Percentiles rank a stretch among this genome's conserved stretches.
Conservation (phyloP, 92 coral and sea anemone genomes). For the Nematostella vectensis region DNA sequence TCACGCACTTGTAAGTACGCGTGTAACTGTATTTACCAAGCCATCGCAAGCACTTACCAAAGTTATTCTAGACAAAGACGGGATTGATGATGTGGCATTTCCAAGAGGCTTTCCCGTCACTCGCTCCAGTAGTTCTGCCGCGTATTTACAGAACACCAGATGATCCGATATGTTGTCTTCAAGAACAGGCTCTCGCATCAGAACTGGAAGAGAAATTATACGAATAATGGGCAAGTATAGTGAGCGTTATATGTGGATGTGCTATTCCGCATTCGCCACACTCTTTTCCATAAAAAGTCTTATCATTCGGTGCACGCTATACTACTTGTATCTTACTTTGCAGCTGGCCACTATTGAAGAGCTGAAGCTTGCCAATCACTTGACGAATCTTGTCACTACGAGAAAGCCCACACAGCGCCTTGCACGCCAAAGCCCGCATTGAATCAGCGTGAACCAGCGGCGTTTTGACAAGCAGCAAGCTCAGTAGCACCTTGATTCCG, state of each 20-base stretch:
- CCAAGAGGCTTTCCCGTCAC: constrained; percentile 90
- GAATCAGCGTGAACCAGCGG: constrained; percentile 88
- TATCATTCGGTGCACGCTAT: not conserved
- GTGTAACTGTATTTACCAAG: no score
- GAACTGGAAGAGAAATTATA: constrained; percentile 49
- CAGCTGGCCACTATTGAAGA: constrained; percentile 89
- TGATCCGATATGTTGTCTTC: constrained; percentile 89
- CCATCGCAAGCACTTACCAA: constrained; percentile 48
- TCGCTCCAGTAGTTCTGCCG: constrained; percentile 82
- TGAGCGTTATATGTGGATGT: not conserved
- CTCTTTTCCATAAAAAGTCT: not conserved
- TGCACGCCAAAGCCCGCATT: constrained; percentile 92
- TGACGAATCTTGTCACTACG: constrained; percentile 88
- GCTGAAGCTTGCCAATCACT: constrained; percentile 85
- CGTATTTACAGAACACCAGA: constrained; percentile 74
- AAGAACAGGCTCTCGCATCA: constrained; percentile 92
- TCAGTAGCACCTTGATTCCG: constrained; percentile 81
- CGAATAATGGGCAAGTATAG: not conserved
- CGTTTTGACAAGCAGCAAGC: constrained; percentile 79
- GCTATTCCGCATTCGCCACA: not conserved
- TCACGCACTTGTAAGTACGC: no score
- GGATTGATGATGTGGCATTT: constrained; percentile 61
- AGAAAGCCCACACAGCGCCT: constrained; percentile 86
- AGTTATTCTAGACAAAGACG: constrained; percentile 82
- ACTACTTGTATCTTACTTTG: constrained; percentile 80